Evolutionary conservation across 1,140 invertebrate genomes (phyloP), one percentile per base, ranked within the genome.

Genomic region (Battus philenor): DNA sequence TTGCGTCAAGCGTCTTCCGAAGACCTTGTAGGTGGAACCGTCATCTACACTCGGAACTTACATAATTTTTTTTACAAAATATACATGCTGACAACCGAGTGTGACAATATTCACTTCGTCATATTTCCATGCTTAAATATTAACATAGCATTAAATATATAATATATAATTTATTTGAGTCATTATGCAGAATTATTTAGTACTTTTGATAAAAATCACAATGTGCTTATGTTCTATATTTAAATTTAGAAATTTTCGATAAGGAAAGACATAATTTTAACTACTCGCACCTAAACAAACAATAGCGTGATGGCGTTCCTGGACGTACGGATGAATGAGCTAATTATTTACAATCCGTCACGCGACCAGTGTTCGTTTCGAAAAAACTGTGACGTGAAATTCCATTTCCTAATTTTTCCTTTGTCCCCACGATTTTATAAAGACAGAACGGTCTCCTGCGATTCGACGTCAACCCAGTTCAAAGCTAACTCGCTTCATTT

Each of bases 271-370:
- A 71, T 59, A 69, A 62, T 68, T 67, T 72, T 65, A 54, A 59
- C 47, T 46, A 50, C 58, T 66, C 49, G 27, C 33, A 20, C 48
- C 49, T 52, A 68, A 80, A 66, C 64, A 80, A 80, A 80, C 76
- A 77, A 76, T 74, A 46, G 60, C 47, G 46, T 41, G 36, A 41
- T 44, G 54, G 33, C 49, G 54, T 53, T 60, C 60, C 63, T 64
- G 67, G 58, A 64, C 67, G 58, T 69, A 62, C 65, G 69, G 48
- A 52, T 68, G 61, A 81, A 69, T 69, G 70, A 65, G 55, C 67
- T 78, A 81, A 78, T 81, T 81, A 81, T 81, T 77, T 75, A 75
- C 72, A 60, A 78, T 81, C 59, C 61, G 77, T 63, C 70, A 81
- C 74, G 77, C 70, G 59, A 70, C 57, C 50, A 54, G 41, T 29